Conservation (phyloP, 2,888 invertebrate species). For the Eupithecia subfuscata region DNA sequence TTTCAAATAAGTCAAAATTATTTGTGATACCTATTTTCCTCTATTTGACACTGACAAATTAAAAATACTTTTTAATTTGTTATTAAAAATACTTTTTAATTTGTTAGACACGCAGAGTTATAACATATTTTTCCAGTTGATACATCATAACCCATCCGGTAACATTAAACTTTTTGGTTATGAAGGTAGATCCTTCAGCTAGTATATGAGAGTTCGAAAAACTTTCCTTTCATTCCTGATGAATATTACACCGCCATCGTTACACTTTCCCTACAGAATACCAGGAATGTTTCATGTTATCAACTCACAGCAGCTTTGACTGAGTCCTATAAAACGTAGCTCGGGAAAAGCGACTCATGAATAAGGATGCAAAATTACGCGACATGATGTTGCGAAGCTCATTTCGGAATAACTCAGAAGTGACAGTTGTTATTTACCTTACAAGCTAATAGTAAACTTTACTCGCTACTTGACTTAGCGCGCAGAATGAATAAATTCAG, state of each 20-base stretch:
- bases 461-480: constrained; percentile 46
- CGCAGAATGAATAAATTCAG: constrained; percentile 60
- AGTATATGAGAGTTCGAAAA: background rate
- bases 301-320: constrained; percentile 16
- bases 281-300: constrained; percentile 10
- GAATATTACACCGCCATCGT: background rate
- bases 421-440: constrained; percentile 37
- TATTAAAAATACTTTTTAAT: too few relatives aligned
- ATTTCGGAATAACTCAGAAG: constrained; percentile 33
- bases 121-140: background rate
- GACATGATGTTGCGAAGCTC: constrained; percentile 37
- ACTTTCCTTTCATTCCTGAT: background rate
- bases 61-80: too few relatives aligned
- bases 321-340: constrained; percentile 14
- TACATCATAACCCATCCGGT: background rate
- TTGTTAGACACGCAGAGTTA: background rate
- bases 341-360: constrained; percentile 29
- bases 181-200: background rate
- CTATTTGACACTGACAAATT: too few relatives aligned
- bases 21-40: too few relatives aligned
- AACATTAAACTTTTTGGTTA: background rate
- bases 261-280: constrained; percentile 13
- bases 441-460: constrained; percentile 47
- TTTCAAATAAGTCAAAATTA: background rate
- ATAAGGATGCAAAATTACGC: constrained; percentile 34